Evolutionary conservation across 2,113 vertebrate species (phyloP), one percentile per base, ranked within the genome.

Genomic region (Pycnonotus jocosus): DNA sequence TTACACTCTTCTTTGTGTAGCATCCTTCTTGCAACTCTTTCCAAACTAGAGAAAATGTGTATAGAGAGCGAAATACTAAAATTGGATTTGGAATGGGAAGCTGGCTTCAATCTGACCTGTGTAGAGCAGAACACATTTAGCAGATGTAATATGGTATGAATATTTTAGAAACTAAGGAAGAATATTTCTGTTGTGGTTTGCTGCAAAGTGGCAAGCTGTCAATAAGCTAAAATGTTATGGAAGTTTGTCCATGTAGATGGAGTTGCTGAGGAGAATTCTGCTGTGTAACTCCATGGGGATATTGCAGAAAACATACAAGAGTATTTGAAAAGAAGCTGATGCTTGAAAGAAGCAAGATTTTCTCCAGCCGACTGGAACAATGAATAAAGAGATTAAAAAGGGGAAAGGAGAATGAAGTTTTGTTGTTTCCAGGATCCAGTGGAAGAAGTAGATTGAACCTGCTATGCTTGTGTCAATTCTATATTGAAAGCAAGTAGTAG

Each of bases 21-120:
- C 70, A 91, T 95, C 89, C 44, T 94, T 91, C 62, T 90, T 90
- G 71, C 38, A 86, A 48, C 60, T 88, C 47, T 45, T 65, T 90
- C 68, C 68, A 64, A 83, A 64, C 77, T 60, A 54, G 47, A 88
- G 64, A 60, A 57, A 64, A 57, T 0, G 0, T 74, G 30, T 90
- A 33, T 81, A 14, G 53, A 44, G 51, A 81, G 23, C 47, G 51
- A 92, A 95, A 86, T 44, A 79, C 25, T 94, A 88, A 95, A 94
- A 81, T 60, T 9, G 8, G 35, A 54, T 35, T 80, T 93, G 68
- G 72, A 92, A 78, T 60, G 50, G 38, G 81, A 94, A 86, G 45
- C 76, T 95, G 85, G 56, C 82, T 92, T 93, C 48, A 51, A 4
- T 83, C 35, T 86, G 79, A 86, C 35, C 72, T 74, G 13, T 82